Evolutionary conservation across 2,113 vertebrate species (phyloP).

Genomic region (Megaceryle torquata): DNA sequence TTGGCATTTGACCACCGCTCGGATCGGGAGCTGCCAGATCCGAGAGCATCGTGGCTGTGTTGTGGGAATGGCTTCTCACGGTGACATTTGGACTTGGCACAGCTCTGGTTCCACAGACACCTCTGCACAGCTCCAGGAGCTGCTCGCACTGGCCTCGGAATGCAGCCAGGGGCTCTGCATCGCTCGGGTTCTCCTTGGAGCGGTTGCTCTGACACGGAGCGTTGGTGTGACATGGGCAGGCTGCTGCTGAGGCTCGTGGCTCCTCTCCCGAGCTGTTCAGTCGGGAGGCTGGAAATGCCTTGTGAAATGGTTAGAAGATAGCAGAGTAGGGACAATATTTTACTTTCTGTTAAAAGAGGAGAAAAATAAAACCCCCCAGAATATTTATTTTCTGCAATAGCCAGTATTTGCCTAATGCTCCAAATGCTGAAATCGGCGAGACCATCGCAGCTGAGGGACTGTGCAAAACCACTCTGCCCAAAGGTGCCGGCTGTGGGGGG

Average conservation of each 20-base stretch:
- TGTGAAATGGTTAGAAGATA: neutral
- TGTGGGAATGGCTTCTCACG: neutral
- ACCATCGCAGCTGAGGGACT: rapidly evolving
- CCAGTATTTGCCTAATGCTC: neutral
- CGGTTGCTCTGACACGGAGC: too few relatives aligned
- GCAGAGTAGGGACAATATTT: neutral
- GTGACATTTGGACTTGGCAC: rapidly evolving
- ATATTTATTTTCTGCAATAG: neutral
- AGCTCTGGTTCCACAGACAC: rapidly evolving
- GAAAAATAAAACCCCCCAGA: too few relatives aligned
- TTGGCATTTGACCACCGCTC: neutral
- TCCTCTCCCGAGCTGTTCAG: neutral
- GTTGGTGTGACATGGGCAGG: too few relatives aligned
- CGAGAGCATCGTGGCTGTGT: rapidly evolving
- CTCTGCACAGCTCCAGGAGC: neutral
- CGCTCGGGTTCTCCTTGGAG: neutral
- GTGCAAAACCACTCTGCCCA: too few relatives aligned
- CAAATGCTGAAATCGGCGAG: rapidly evolving
- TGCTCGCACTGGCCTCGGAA: neutral
- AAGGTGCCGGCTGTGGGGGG: neutral
- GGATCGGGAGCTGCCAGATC: neutral
- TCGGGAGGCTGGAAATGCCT: neutral
- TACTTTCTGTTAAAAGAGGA: neutral
- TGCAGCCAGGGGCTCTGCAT: neutral
- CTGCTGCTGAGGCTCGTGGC: too few relatives aligned